Base-by-base conservation (phyloP, 2,888 invertebrate genomes). In the Machimus atricapillus region DNA sequence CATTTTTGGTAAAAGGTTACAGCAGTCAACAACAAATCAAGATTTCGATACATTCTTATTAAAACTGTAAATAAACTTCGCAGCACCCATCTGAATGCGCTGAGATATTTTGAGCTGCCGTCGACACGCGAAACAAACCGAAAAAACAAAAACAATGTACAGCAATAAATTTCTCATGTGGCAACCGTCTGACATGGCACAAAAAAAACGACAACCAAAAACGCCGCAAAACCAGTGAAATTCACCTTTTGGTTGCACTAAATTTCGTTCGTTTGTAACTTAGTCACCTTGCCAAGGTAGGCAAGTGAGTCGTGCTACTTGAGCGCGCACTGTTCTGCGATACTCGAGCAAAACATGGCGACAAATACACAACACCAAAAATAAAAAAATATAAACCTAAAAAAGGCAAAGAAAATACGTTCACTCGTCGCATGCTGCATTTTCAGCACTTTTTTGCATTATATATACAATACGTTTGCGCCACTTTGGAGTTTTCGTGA, bases 231-330 rank as follows among this genome's bases (percentile, higher is more conserved):
- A 46, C 79, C 46, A 52, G 40, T n/a, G 27, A 79, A 52, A 52
- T 52, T 31, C 40, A 78, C 79, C 23, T 23, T 52, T 27, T 52
- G 46, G 52, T 56, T 83, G 66, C 82, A 83, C 82, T 83, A 83
- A 83, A 83, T 83, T 83, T 66, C 82, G 40, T 83, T 34, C 27
- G 82, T 66, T 46, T 27, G 46, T 19, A 79, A 46, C 46, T 79
- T 40, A 66, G 82, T 83, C 82, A 83, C 82, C 82, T 83, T 83
- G 82, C 58, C 82, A 83, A 83, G 82, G 82, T 83, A 83, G 82
- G 58, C 82, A 66, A 66, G 66, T 27, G 37, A 83, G 66, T 83
- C 82, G 82, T 83, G 82, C 82, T 66, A 83, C 40, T 66, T 83
- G 82, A 83, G 58, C 9, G 37, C 66, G 52, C 37, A 23, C 23